phyloP scores from a whole-genome alignment of 1,140 invertebrate species.

The Octopus bimaculoides region DNA sequence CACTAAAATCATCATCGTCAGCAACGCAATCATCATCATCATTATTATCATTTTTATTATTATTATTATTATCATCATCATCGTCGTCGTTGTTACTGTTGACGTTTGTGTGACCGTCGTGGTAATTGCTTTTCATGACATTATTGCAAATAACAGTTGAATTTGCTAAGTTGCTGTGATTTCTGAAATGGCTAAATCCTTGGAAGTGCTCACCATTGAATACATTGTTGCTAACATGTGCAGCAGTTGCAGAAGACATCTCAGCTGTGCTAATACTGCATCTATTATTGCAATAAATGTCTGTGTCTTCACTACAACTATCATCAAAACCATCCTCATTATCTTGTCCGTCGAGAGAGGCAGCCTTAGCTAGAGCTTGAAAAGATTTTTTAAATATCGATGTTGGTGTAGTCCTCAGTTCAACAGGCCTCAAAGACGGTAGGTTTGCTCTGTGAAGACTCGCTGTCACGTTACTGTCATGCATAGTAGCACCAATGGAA shows the following conservation, averaged over 20 bases:
- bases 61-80: background rate
- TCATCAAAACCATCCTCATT: slow-evolving; percentile 18
- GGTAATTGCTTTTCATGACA: background rate
- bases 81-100: background rate
- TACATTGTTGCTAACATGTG: background rate
- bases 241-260: no score
- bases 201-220: no score
- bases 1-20: slow-evolving; percentile 48
- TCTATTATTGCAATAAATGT: background rate
- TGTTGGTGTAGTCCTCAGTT: slow-evolving; percentile 13
- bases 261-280: background rate
- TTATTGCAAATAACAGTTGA: background rate
- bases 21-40: background rate
- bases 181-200: background rate
- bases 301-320: slow-evolving; percentile 18
- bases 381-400: slow-evolving; percentile 25
- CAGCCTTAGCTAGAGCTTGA: slow-evolving; percentile 23
- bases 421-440: slow-evolving; percentile 15
- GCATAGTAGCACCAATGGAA: slow-evolving; percentile 22
- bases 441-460: slow-evolving; percentile 21
- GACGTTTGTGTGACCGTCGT: background rate
- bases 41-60: background rate
- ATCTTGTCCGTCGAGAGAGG: background rate
- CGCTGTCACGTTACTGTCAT: slow-evolving; percentile 27
- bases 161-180: background rate